Conservation (phyloP, 2,797 vertebrate species). For the Aldrovandia affinis region DNA sequence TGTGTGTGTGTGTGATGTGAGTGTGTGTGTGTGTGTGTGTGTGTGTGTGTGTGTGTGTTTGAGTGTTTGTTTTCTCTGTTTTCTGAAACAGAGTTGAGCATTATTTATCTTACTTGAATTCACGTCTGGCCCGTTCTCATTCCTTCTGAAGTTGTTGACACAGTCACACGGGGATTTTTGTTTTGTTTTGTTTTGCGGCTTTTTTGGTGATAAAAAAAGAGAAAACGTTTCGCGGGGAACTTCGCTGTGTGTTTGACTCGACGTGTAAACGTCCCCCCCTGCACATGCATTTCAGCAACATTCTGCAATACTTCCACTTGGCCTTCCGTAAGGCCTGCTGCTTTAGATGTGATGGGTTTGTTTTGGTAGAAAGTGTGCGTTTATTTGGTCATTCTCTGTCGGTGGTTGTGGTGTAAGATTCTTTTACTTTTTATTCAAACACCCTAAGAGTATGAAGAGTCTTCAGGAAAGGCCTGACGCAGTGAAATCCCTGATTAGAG, state of each 20-base stretch:
- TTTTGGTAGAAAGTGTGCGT: not conserved
- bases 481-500: not conserved
- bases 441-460: not conserved
- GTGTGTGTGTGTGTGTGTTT: constrained; percentile 44
- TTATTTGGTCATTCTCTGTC: not conserved
- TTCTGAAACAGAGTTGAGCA: constrained; percentile 9
- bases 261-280: not conserved
- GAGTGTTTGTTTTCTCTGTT: constrained; percentile 13
- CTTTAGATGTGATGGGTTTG: constrained; percentile 14
- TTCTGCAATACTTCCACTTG: not conserved
- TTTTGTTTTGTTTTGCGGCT: not conserved
- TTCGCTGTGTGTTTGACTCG: not conserved
- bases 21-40: constrained; percentile 23
- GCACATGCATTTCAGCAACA: not conserved
- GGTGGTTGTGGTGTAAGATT: not conserved
- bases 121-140: not conserved
- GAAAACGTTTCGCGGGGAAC: not conserved
- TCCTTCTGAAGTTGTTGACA: not conserved
- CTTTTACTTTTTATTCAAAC: not conserved
- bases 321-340: not conserved
- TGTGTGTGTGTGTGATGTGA: constrained; percentile 32
- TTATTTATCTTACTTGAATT: constrained; percentile 20
- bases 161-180: not conserved
- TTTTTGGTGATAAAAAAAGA: not conserved
- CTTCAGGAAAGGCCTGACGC: not conserved